Evolutionary conservation across 37 sponge, comb jelly and placozoan genomes (phyloP), one percentile per base, ranked within the genome.

Genomic region (Ianthella basta): DNA sequence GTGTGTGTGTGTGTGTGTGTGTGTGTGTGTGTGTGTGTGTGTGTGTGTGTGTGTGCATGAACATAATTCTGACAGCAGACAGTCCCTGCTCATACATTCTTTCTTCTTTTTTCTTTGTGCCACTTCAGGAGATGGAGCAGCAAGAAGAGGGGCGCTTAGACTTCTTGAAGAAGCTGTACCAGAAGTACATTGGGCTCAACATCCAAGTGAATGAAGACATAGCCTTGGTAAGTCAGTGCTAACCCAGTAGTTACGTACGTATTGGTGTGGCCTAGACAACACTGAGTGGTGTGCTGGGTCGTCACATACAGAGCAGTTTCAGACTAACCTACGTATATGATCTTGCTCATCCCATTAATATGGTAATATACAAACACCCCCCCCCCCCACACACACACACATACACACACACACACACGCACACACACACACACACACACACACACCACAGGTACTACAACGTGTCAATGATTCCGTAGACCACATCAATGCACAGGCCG

Each of bases 161-260:
- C 30, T 86, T 81, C 56, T 50, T 93, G 5, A 83, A 87, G 79
- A 67, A 68, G 10, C 81, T 75, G 38, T 87, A 81, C 27, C 60
- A 87, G 59, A 81, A 87, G 56, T 93, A 93, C 68, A 29, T 89
- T 82, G 93, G 87, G 19, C 23, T 93, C 30, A 83, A 88, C 64
- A 61, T 89, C 0, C 70, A 29, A 6, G 80, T 89, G n/a, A 68
- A 89, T 63, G 93, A 93, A 87, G 36, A 33, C 40, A 72, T 72
- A 38, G 73, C 73, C 32, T 4, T 72, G 19, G 73, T 72, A 29
- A 72, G 73, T 64, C 23, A 10, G 14, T 15, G 20, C 69, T 67
- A 19, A 67, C 69, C 14, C 69, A 15, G 14, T 24, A 16, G 16
- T 18, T 19, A 19, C 59, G 18, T 56, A 56, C 59, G n/a, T n/a